Base-by-base conservation (phyloP, 2,888 invertebrate genomes). In the Norana najaformis region DNA sequence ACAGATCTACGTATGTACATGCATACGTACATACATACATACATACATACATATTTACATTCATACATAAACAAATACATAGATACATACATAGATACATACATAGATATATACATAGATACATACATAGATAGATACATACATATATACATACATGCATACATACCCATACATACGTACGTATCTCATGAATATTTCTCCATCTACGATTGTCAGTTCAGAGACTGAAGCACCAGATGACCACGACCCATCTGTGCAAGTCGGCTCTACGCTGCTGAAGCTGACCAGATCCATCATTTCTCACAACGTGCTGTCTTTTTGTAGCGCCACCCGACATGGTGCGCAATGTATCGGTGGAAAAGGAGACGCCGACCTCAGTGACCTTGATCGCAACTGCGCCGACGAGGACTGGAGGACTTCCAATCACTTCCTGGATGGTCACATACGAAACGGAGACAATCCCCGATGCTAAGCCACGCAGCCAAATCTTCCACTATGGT, bases 351-450 rank as follows among this genome's bases (percentile, higher is more conserved):
- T 88, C 91, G 16, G 91, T 92, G 14, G 89, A 47, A 23, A 88
- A 90, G 88, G 92, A 92, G 89, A 91, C 90, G 11, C 88, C 90
- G 41, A 91, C 91, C 2, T 69, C 90, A 6, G 91, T 91, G 20
- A 89, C 88, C 30, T 39, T 92, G 36, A 88, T 37, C 13, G 91
- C 91, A 35, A 89, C 90, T 30, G 53, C 89, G 16, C 90, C 91
- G 11, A n/a, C 30, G 23, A 89, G 83, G 14, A 88, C 34, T n/a
- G 91, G 90, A 34, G 91, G 91, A 23, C 88, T 91, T 38, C 91
- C 91, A 6, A 89, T 92, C 39, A 91, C 91, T 18, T 89, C 91
- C 38, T 92, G 91, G 91, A 41, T 47, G 85, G 89, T 92, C 41
- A 88, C 41, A 36, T 91, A 88, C 88, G 89, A 91, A 41, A 23